Conservation (phyloP, 2,797 vertebrate genomes). For the Leucoraja ocellata region DNA sequence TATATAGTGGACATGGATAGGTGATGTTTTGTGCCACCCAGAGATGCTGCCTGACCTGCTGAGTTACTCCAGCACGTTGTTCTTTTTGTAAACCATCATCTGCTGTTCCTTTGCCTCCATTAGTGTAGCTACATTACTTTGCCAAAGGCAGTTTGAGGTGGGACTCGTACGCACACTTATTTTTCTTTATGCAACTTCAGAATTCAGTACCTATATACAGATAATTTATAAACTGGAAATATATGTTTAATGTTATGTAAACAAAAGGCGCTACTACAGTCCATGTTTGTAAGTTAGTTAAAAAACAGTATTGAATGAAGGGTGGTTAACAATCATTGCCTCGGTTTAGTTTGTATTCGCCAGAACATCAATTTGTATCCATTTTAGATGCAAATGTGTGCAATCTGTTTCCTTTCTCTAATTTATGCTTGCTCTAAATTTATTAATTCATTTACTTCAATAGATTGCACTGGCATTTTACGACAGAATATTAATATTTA, state of each 20-base stretch:
- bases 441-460: not conserved
- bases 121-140: not conserved
- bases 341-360: not conserved
- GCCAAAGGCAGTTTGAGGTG: not conserved
- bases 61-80: too few species aligned
- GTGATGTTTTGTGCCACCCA: too few species aligned
- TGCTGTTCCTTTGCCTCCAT: too few species aligned
- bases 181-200: not conserved
- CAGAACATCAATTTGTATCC: not conserved
- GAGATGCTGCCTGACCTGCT: too few species aligned
- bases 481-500: not conserved
- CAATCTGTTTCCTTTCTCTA: not conserved
- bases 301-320: not conserved
- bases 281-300: not conserved
- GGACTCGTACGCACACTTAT: not conserved
- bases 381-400: not conserved
- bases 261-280: not conserved
- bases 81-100: too few species aligned
- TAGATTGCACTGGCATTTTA: not conserved
- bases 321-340: not conserved
- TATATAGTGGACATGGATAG: too few species aligned
- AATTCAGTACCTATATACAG: not conserved
- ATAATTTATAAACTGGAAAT: not conserved
- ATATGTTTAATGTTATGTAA: not conserved
- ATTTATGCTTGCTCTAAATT: not conserved